Evolutionary conservation across 2,888 invertebrate genomes (phyloP), one percentile per base, ranked within the genome.

Genomic region (Anoplius nigerrimus): DNA sequence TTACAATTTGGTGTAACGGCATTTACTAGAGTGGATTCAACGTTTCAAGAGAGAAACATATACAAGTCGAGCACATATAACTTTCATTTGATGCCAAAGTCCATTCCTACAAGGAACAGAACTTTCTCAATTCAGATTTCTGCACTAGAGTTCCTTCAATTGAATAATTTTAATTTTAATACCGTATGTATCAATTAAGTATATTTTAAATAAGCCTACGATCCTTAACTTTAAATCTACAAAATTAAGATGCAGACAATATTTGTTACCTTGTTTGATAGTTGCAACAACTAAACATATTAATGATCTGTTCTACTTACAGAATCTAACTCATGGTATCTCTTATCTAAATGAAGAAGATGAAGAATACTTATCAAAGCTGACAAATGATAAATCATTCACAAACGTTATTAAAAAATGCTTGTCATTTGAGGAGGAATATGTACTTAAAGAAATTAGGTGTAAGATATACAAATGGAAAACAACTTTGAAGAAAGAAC

Each of bases 81-180:
- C 61, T 94, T 95, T 86, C 93, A 93, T 83, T 86, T 94, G 15
- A 91, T 92, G 74, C 95, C 95, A 0, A 91, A 92, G 82, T 86
- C 91, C 0, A 91, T 94, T 85, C 92, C 91, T 0, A 90, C 90
- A 57, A 88, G 92, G n/a, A 91, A 93, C 81, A 91, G 91, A 73
- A 88, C 90, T 27, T 92, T 93, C 82, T 89, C 90, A 52, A 93
- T 92, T 81, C 93, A 94, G 89, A 91, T 92, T 0, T 91, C 92
- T 0, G 91, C 92, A 2, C 81, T 94, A 15, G 91, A 92, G 66
- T 95, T 95, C 86, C 89, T 94, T 43, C 90, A 91, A 76, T 86
- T 85, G 60, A 90, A 93, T 83, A 91, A 92, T 22, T 94, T 94
- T 87, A 92, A 95, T 89, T 95, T 95, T 84, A 94, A 95, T 87